phyloP scores from a whole-genome alignment of 2,113 vertebrate species.

The Progne subis region DNA sequence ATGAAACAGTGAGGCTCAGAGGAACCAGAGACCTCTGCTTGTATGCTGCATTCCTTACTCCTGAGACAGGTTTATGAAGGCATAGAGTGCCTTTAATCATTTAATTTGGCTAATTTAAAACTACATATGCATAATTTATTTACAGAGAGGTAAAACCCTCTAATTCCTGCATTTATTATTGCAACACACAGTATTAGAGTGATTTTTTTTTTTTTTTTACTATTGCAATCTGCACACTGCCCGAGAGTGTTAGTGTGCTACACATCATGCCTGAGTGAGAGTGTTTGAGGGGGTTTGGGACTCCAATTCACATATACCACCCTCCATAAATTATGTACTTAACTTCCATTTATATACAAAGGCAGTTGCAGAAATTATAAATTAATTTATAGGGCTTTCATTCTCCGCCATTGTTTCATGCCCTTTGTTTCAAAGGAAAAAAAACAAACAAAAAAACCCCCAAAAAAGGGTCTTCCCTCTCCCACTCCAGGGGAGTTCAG shows the following conservation, averaged over 20 bases:
- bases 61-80: slow-evolving; percentile 83
- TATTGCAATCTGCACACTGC: slow-evolving; percentile 71
- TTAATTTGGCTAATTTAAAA: slow-evolving; percentile 87
- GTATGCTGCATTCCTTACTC: slow-evolving; percentile 51
- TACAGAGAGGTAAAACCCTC: slow-evolving; percentile 79
- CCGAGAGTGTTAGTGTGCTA: slow-evolving; percentile 75
- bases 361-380: slow-evolving; percentile 35
- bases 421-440: not conserved
- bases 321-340: slow-evolving; percentile 78
- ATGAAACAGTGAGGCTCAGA: slow-evolving; percentile 29
- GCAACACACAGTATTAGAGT: slow-evolving; percentile 74
- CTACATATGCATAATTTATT: slow-evolving; percentile 82
- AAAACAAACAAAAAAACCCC: not conserved
- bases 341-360: slow-evolving; percentile 74
- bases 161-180: slow-evolving; percentile 87
- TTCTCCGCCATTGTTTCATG: slow-evolving; percentile 54
- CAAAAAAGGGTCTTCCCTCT: not conserved
- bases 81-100: slow-evolving; percentile 88
- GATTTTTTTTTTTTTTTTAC: slow-evolving; percentile 67
- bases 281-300: slow-evolving; percentile 51
- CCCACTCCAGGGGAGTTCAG: not conserved
- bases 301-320: slow-evolving; percentile 65
- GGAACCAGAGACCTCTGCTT: slow-evolving; percentile 31
- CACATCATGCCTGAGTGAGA: slow-evolving; percentile 65
- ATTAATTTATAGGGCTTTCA: slow-evolving; percentile 61